Evolutionary conservation across 2,113 vertebrate species (phyloP), one percentile per base, ranked within the genome.

Genomic region (Myiozetetes cayanensis): DNA sequence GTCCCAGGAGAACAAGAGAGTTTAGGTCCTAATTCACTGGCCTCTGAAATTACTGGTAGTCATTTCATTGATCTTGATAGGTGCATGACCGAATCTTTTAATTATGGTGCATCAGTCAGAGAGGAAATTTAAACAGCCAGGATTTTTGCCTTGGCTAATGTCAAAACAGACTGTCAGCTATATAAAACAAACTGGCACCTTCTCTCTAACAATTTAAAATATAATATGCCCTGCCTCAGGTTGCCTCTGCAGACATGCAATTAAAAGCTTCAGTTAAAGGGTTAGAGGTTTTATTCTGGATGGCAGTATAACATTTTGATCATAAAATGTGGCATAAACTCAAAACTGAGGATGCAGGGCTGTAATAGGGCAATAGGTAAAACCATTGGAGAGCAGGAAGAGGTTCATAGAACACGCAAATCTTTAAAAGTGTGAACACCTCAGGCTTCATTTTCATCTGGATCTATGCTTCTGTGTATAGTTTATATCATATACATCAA

Each of bases 21-120:
- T 88, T 94, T 71, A 88, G 59, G 68, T 85, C 56, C 35, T 88
- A 52, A 90, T 80, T 90, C 82, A 71, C 50, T 77, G 63, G 63
- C 75, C 55, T 92, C 39, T 90, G 88, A 90, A 94, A 91, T 77
- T 78, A 41, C 87, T 80, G 75, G 78, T 94, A 88, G 68, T 88
- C 24, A 52, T 90, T 93, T 93, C 55, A 62, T 14, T 74, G 72
- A 80, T 79, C 82, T 88, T 21, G 10, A 72, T 92, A 50, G 59
- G 30, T 90, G 30, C 1, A 3, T 61, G 68, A 41, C 59, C 44
- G 53, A 58, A 94, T 66, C 33, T 87, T 86, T 92, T 94, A 46
- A 90, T 82, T 85, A 83, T 23, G 28, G 46, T 80, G 21, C 27
- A 47, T 74, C 46, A 79, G 30, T 41, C 59, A 90, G 78, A 82